Conservation (phyloP, 2,797 vertebrate genomes). For the Ispidina picta region DNA sequence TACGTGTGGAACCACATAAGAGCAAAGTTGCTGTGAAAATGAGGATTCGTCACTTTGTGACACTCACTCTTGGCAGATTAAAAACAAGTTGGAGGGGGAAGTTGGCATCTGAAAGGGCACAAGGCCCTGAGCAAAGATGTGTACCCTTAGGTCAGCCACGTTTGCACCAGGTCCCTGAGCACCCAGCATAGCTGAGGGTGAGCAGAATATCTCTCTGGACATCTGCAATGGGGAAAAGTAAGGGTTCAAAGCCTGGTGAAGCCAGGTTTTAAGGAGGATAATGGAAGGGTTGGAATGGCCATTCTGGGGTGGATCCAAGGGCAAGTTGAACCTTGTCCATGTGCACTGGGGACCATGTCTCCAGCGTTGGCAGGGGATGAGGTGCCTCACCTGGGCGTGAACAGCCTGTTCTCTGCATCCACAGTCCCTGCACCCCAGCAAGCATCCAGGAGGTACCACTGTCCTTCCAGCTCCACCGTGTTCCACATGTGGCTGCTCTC, state of each 20-base stretch:
- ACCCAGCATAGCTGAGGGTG: neutral
- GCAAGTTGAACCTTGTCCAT: neutral
- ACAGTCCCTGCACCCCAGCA: conserved; percentile 87
- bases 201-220: neutral
- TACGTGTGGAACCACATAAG: neutral
- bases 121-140: neutral
- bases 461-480: conserved; percentile 74
- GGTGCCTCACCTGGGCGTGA: conserved; percentile 79
- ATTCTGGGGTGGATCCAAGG: neutral
- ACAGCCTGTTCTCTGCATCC: conserved; percentile 77
- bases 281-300: neutral
- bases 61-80: neutral
- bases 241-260: neutral
- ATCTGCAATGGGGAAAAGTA: neutral
- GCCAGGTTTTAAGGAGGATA: neutral
- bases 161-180: neutral
- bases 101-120: neutral
- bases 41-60: conserved; percentile 8
- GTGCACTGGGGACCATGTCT: neutral
- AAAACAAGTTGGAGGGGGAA: neutral
- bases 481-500: conserved; percentile 88
- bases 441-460: conserved; percentile 84
- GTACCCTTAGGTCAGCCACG: neutral
- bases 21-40: neutral
- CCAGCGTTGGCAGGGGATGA: neutral